Evolutionary conservation across 2,797 vertebrate species (phyloP).

Genomic region (Echeneis naucrates): DNA sequence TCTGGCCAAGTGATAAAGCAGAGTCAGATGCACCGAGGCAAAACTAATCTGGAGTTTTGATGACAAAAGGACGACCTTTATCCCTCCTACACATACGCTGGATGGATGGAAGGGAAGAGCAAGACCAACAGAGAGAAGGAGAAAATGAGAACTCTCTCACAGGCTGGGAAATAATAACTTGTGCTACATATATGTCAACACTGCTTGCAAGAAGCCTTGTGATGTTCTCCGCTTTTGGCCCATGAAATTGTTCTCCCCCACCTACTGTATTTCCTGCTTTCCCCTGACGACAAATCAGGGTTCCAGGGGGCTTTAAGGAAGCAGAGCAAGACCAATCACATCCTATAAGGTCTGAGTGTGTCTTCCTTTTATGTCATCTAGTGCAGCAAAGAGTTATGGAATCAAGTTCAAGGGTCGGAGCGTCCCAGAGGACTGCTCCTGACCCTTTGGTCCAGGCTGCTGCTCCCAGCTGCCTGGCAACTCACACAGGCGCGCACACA

Average conservation of each 20-base stretch:
- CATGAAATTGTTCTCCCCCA: constrained; percentile 57
- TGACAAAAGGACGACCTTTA: constrained; percentile 85
- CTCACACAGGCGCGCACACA: constrained; percentile 19
- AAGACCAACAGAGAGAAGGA: constrained; percentile 61
- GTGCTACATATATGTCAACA: constrained; percentile 80
- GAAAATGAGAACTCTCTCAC: constrained; percentile 73
- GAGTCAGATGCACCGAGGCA: constrained; percentile 82
- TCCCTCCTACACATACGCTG: constrained; percentile 79
- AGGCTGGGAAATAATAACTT: constrained; percentile 78
- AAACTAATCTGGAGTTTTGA: constrained; percentile 86
- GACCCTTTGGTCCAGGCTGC: constrained; percentile 43
- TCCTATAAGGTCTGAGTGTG: constrained; percentile 62
- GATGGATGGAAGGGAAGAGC: constrained; percentile 61
- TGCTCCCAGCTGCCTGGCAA: constrained; percentile 50
- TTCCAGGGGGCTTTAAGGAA: constrained; percentile 67
- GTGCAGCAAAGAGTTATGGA: constrained; percentile 67
- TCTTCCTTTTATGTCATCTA: constrained; percentile 67
- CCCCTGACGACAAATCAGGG: constrained; percentile 70
- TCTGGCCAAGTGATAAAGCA: constrained; percentile 81
- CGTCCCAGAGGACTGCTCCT: constrained; percentile 58
- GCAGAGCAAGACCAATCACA: constrained; percentile 69
- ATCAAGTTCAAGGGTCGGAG: constrained; percentile 67
- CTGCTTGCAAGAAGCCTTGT: constrained; percentile 50
- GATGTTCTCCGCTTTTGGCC: constrained; percentile 68
- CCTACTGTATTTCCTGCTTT: constrained; percentile 62